A percentile compares a stretch with the other conserved stretches of the same genome.
Evolutionary conservation across 2,888 invertebrate species (phyloP).

Genomic region (Acronicta alni): DNA sequence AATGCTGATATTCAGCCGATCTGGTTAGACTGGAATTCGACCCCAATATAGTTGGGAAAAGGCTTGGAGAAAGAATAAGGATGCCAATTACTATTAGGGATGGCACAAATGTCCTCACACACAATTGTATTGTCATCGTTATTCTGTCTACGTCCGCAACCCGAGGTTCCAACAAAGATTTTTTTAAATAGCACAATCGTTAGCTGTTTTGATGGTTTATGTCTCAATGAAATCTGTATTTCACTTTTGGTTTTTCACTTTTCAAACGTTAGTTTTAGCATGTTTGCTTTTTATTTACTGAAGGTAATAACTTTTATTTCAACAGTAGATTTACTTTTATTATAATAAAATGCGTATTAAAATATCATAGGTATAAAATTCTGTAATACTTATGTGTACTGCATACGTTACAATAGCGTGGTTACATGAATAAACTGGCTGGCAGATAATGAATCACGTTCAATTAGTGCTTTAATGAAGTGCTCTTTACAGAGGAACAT

Average conservation of each 20-base stretch:
- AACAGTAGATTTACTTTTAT: too few species aligned
- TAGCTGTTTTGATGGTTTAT: constrained; percentile 52
- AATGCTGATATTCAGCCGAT: too few species aligned
- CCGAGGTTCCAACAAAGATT: constrained; percentile 52
- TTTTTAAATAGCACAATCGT: constrained; percentile 56
- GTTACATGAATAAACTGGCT: constrained; percentile 67
- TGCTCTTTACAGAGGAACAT: constrained; percentile 56
- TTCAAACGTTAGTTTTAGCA: constrained; percentile 7
- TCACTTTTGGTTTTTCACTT: constrained; percentile 26
- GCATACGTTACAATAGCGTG: constrained; percentile 45
- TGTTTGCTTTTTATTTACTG: too few species aligned
- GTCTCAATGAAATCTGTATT: constrained; percentile 36
- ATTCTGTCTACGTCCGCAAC: constrained; percentile 52
- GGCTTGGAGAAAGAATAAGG: too few species aligned
- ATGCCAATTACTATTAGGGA: constrained; percentile 50
- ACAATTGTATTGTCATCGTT: constrained; percentile 55
- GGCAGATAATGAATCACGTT: constrained; percentile 72
- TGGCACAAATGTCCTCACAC: constrained; percentile 50
- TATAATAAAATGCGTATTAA: background rate
- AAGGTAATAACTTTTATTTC: too few species aligned
- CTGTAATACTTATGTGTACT: constrained; percentile 14
- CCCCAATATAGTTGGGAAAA: too few species aligned
- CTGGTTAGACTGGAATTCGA: too few species aligned
- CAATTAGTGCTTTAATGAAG: constrained; percentile 70
- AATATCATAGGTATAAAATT: constrained; percentile 12